Evolutionary conservation across 1,140 invertebrate genomes (phyloP).

Genomic region (Brachionus plicatilis): DNA sequence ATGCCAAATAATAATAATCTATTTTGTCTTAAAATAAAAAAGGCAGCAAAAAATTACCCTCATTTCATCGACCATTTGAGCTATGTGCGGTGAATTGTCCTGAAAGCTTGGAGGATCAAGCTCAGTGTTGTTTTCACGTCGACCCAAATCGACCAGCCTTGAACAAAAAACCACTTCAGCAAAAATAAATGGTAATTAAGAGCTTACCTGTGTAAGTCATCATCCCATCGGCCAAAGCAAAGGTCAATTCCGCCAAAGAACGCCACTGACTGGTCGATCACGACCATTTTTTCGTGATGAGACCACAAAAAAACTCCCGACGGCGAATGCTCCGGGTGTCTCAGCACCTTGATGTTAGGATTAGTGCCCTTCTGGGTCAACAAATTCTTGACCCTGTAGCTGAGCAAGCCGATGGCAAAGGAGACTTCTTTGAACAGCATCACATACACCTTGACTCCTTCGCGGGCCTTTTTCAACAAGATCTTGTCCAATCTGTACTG

Average conservation of each 20-base stretch:
- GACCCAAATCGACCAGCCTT: conserved; percentile 17
- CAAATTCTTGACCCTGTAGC: conserved; percentile 82
- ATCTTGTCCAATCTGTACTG: conserved; percentile 80
- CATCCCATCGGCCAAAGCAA: conserved; percentile 77
- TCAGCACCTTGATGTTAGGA: conserved; percentile 64
- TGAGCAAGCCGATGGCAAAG: conserved; percentile 86
- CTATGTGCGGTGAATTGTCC: not conserved
- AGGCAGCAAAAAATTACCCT: not conserved
- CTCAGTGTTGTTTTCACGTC: not conserved
- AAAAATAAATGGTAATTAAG: not conserved
- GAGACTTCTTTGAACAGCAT: conserved; percentile 96
- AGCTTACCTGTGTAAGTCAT: conserved; percentile 43
- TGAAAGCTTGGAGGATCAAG: not conserved
- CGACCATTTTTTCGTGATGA: conserved; percentile 94
- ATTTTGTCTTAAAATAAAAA: no score
- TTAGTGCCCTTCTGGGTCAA: conserved; percentile 53
- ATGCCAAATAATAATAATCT: no score
- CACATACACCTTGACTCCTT: conserved; percentile 85
- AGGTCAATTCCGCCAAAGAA: conserved; percentile 94
- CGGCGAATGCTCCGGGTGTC: conserved; percentile 90
- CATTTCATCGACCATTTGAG: not conserved
- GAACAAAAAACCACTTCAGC: not conserved
- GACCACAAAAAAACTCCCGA: conserved; percentile 81
- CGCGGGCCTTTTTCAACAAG: conserved; percentile 76
- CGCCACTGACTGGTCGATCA: conserved; percentile 88